Conservation (phyloP, 2,113 vertebrate species). For the Mus musculus region DNA sequence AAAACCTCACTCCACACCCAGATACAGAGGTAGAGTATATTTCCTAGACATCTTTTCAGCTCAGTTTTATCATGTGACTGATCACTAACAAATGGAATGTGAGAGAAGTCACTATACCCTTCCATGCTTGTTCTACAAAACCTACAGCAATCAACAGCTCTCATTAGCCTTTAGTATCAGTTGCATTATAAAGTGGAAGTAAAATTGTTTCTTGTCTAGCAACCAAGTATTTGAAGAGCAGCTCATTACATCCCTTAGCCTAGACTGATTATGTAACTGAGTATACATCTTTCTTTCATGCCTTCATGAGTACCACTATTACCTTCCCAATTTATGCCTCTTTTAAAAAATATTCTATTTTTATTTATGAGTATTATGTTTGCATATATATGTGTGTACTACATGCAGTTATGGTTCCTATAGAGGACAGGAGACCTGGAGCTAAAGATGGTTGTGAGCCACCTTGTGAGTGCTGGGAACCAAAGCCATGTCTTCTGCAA, state of each 20-base stretch:
- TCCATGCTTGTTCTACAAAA: neutral
- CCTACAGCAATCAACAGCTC: neutral
- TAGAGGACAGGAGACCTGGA: neutral
- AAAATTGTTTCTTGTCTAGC: neutral
- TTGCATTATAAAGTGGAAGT: neutral
- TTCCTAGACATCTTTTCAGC: neutral
- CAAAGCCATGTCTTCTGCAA: neutral
- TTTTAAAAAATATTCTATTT: neutral
- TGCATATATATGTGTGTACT: neutral
- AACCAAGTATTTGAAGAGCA: neutral
- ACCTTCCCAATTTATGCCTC: neutral
- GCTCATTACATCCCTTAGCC: constrained; percentile 3
- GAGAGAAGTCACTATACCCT: neutral
- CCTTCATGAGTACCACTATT: neutral
- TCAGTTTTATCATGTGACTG: constrained; percentile 1
- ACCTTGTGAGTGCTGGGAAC: neutral
- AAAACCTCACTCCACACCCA: neutral
- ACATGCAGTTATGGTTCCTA: neutral
- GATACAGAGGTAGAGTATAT: neutral
- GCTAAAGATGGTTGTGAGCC: neutral
- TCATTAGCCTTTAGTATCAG: neutral
- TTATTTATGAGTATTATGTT: neutral
- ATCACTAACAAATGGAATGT: neutral
- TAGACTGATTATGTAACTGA: neutral
- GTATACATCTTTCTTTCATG: neutral